phyloP scores from a whole-genome alignment of 2,888 invertebrate genomes.

The Eudasyphora cyanicolor region DNA sequence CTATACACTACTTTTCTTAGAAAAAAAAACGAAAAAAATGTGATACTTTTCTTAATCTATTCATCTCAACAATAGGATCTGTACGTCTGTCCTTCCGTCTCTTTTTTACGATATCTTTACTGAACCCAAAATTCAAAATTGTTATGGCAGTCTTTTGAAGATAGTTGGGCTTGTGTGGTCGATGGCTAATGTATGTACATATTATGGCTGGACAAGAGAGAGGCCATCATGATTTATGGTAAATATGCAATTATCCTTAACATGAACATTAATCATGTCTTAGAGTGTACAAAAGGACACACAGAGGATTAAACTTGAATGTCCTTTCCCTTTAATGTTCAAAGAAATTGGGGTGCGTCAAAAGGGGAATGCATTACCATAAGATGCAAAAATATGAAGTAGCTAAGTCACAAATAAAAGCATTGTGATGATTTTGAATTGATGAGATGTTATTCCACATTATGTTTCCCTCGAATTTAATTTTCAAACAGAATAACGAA shows the following conservation, averaged over 20 bases:
- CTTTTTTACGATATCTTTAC: not conserved
- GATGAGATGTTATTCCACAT: too few relatives aligned
- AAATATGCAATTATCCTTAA: slow-evolving; percentile 67
- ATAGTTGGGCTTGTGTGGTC: not conserved
- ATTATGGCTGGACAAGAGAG: slow-evolving; percentile 58
- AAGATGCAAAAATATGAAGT: not conserved
- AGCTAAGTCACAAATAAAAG: not conserved
- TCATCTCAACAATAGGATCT: not conserved
- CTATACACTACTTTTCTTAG: not conserved
- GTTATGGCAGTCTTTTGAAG: not conserved
- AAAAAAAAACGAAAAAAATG: not conserved
- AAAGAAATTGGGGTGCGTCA: too few relatives aligned
- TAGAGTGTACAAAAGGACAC: not conserved
- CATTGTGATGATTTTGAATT: not conserved
- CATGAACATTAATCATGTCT: slow-evolving; percentile 67
- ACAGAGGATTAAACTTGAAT: not conserved
- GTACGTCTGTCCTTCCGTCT: not conserved
- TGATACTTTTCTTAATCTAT: not conserved
- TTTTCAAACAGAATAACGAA: too few relatives aligned
- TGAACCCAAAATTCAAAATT: not conserved
- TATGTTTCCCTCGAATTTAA: too few relatives aligned
- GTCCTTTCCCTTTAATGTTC: too few relatives aligned
- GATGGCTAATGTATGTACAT: slow-evolving; percentile 12
- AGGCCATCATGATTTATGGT: slow-evolving; percentile 67
- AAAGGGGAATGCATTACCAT: too few relatives aligned